A percentile compares a stretch with the other conserved stretches of the same genome.
Conservation (phyloP, 2,888 invertebrate species). For the Ornithoptera alexandrae region DNA sequence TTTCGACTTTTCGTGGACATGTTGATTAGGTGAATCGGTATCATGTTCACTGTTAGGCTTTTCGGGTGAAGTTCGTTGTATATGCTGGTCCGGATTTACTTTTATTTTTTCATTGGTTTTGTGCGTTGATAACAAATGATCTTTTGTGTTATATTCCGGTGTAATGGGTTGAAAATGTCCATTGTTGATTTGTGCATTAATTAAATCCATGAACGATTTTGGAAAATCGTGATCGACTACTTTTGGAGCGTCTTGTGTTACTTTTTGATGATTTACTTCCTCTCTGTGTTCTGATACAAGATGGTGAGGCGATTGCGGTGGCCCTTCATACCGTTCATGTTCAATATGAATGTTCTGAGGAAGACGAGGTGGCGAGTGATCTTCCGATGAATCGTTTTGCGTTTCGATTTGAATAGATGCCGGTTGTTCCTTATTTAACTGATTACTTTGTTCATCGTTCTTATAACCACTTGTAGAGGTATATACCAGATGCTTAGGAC, state of each 20-base stretch:
- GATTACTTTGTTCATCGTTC: slow-evolving; percentile 15
- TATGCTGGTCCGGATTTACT: slow-evolving; percentile 57
- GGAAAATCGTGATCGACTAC: slow-evolving; percentile 34
- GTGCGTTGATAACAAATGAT: slow-evolving; percentile 47
- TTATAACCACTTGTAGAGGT: slow-evolving; percentile 49
- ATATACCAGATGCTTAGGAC: slow-evolving; percentile 56
- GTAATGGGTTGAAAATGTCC: slow-evolving; percentile 45
- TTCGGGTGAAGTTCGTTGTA: slow-evolving; percentile 37
- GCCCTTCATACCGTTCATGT: slow-evolving; percentile 29
- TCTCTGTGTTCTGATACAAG: slow-evolving; percentile 39
- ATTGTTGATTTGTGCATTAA: slow-evolving; percentile 26
- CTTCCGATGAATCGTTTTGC: slow-evolving; percentile 8
- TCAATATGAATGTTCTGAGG: slow-evolving; percentile 16
- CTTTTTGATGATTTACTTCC: slow-evolving; percentile 34
- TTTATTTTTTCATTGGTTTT: slow-evolving; percentile 50
- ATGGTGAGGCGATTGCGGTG: slow-evolving; percentile 30
- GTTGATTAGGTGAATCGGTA: slow-evolving; percentile 16
- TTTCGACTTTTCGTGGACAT: slow-evolving; percentile 55
- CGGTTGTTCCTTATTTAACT: slow-evolving; percentile 8
- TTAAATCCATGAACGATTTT: slow-evolving; percentile 30
- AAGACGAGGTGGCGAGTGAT: slow-evolving; percentile 8
- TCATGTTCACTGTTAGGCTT: slow-evolving; percentile 34
- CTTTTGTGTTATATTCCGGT: slow-evolving; percentile 59
- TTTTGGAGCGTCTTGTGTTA: slow-evolving; percentile 33
- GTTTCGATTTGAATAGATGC: not conserved